Conservation (phyloP, 2,797 vertebrate species). For the Hippocampus kuda region DNA sequence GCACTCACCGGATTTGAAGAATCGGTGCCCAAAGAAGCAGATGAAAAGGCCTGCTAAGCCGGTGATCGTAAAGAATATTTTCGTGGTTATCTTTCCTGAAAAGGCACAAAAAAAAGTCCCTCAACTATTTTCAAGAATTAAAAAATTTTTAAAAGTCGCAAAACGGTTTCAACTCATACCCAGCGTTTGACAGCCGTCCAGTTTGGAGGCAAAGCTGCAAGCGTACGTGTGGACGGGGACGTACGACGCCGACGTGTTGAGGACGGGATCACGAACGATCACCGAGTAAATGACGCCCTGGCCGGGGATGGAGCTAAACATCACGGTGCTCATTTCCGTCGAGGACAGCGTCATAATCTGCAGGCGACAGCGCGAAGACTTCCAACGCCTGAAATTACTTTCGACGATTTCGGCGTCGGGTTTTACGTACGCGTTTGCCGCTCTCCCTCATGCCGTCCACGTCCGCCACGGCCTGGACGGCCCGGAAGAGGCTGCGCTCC, state of each 20-base stretch:
- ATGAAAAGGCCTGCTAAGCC: slow-evolving; percentile 83
- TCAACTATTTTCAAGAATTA: background rate
- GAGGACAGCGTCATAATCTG: slow-evolving; percentile 74
- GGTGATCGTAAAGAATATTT: slow-evolving; percentile 79
- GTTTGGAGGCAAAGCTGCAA: slow-evolving; percentile 73
- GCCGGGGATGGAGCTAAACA: slow-evolving; percentile 79
- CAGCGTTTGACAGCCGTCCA: slow-evolving; percentile 73
- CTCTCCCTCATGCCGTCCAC: slow-evolving; percentile 58
- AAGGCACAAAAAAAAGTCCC: slow-evolving; percentile 4
- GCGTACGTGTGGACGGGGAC: slow-evolving; percentile 84
- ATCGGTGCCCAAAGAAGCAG: slow-evolving; percentile 88
- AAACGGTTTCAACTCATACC: slow-evolving; percentile 54
- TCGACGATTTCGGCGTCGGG: background rate
- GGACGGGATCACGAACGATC: slow-evolving; percentile 78
- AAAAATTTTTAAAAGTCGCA: background rate
- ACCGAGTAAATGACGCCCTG: slow-evolving; percentile 88
- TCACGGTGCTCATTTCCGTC: slow-evolving; percentile 62
- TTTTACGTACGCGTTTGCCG: slow-evolving; percentile 65
- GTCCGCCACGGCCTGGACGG: slow-evolving; percentile 69
- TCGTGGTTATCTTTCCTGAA: slow-evolving; percentile 78
- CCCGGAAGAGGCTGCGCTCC: slow-evolving; percentile 64
- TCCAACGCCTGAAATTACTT: background rate
- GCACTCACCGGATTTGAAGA: slow-evolving; percentile 87
- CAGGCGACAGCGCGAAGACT: background rate
- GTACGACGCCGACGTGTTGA: slow-evolving; percentile 83